Conservation (phyloP, 2,888 invertebrate species). For the Mythimna loreyi region DNA sequence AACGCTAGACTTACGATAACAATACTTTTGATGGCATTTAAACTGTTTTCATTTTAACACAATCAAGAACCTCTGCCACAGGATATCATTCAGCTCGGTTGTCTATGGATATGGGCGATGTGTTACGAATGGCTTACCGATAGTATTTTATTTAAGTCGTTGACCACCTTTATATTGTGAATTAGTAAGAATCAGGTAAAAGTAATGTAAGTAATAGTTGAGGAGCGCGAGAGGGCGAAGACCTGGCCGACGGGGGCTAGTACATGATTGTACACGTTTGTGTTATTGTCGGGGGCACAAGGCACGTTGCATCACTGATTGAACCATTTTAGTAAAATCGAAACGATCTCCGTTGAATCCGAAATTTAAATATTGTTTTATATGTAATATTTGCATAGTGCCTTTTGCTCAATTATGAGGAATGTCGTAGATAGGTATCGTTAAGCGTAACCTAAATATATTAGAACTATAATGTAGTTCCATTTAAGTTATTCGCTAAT, state of each 20-base stretch:
- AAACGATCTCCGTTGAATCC: constrained; percentile 77
- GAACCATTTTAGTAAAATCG: constrained; percentile 71
- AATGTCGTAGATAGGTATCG: constrained; percentile 77
- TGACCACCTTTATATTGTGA: constrained; percentile 58
- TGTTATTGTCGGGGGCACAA: constrained; percentile 79
- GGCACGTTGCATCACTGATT: constrained; percentile 83
- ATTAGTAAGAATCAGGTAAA: constrained; percentile 44
- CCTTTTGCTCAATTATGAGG: constrained; percentile 88
- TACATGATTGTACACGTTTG: constrained; percentile 50
- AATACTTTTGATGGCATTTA: constrained; percentile 46
- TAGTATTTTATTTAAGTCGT: constrained; percentile 70
- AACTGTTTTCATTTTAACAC: constrained; percentile 66
- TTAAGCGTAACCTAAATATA: constrained; percentile 76
- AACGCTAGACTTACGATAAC: constrained; percentile 59
- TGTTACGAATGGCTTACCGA: constrained; percentile 72
- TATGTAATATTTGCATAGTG: constrained; percentile 86
- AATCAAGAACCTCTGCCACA: constrained; percentile 71
- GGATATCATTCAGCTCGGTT: constrained; percentile 66
- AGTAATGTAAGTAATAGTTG: constrained; percentile 52
- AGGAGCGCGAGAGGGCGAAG: constrained; percentile 43
- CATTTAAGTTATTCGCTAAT: constrained; percentile 64
- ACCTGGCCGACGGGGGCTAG: constrained; percentile 49
- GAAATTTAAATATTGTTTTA: constrained; percentile 80
- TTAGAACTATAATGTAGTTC: constrained; percentile 76
- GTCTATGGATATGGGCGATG: constrained; percentile 68